Base-by-base conservation (phyloP, 2,888 invertebrate species). In the Melinaea menophilus region DNA sequence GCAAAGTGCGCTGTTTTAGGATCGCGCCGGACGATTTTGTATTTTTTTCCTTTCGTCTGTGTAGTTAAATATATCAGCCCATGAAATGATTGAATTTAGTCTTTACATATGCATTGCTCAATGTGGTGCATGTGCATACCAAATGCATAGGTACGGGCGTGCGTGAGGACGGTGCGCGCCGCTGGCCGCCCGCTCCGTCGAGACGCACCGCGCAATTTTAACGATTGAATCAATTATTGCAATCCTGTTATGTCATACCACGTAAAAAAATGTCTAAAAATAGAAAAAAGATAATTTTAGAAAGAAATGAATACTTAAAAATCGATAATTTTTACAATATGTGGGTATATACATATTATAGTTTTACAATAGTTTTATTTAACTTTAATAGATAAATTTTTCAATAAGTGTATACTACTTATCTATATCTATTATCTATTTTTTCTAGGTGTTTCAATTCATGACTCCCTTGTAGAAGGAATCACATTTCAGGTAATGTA, bases 381-480 rank as follows among this genome's bases (percentile, higher is more conserved):
- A 48, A 46, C n/a, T 54, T 56, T 4, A 5, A 56, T 33, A 55
- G 34, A 2, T n/a, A 22, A 31, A 51, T 3, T 51, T 9, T 31
- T 22, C 55, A 63, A 45, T 45, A 48, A 48, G 22, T 62, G 12
- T 45, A 55, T 47, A 58, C 48, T 46, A 60, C 59, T 33, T 54
- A 37, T 35, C 54, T 33, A 11, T 41, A 9, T 55, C n/a, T 35
- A 34, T 33, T 48, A 46, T 57, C 9, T 56, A 48, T 62, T 56
- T 80, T 73, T 83, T 85, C 4, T 85, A 87, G 86, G 81, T 81
- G 81, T 83, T 22, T 80, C 84, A 71, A 84, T 85, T 65, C 86
- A 88, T 68, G 86, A 88, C 71, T 80, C 85, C 57, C 75, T 88
- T 64, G 79, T 86, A 72, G 88, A 87, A 75, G 86, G 86, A 64